Conservation (phyloP, 2,888 invertebrate species). For the Xestia xanthographa region DNA sequence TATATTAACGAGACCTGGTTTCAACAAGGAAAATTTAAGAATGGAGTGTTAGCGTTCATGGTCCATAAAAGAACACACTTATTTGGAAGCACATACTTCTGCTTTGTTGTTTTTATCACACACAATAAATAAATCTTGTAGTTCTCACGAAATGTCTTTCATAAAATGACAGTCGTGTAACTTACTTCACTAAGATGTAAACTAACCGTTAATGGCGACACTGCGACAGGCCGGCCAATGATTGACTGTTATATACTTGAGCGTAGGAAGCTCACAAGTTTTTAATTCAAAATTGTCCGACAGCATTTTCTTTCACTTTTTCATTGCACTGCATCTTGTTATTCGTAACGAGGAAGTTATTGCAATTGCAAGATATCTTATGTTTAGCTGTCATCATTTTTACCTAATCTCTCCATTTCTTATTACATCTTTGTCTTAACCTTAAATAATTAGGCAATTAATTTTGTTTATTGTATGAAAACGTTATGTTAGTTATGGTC, state of each 20-base stretch:
- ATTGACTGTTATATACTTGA: neutral
- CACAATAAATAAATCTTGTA: neutral
- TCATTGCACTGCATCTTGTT: neutral
- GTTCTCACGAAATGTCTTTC: neutral
- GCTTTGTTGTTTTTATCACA: neutral
- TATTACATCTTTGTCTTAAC: slow-evolving; percentile 62
- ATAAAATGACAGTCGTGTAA: neutral
- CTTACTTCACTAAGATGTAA: neutral
- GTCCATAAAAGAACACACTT: neutral
- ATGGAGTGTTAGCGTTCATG: slow-evolving; percentile 24
- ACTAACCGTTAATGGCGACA: neutral
- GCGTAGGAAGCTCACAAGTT: neutral
- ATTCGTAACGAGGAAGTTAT: too few species aligned
- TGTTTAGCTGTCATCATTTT: neutral
- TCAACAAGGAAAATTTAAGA: slow-evolving; percentile 57
- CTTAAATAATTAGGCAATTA: slow-evolving; percentile 87
- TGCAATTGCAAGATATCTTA: too few species aligned
- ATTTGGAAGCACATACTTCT: neutral
- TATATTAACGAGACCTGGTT: slow-evolving; percentile 74
- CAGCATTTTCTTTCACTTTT: neutral
- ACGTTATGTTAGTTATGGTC: slow-evolving; percentile 78
- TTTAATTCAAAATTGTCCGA: neutral
- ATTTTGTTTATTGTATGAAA: slow-evolving; percentile 82
- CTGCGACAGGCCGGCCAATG: neutral
- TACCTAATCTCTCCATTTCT: slow-evolving; percentile 23